These are phyloP conservation scores for Odontomyia ornata DNA, from an alignment of 2,888 invertebrate species.

Conservation along the genomic window DNA sequence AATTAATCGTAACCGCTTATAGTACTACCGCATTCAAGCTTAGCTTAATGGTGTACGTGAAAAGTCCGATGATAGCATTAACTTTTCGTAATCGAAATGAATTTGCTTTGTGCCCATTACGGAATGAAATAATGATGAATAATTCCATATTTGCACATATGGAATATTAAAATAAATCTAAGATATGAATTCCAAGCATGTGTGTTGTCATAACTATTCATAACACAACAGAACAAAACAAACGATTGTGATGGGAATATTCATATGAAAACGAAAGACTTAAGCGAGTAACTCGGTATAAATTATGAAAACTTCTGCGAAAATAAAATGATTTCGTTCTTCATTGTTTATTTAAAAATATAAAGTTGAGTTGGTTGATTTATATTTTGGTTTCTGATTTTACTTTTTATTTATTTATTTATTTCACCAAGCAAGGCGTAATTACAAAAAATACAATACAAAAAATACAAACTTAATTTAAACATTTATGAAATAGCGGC, in stretches of 20 bases:
- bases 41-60: neutral
- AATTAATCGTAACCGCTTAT: too few relatives aligned
- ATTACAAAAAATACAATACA: too few relatives aligned
- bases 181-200: neutral
- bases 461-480: too few relatives aligned
- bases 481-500: too few relatives aligned
- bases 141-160: neutral
- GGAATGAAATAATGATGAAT: neutral
- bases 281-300: conserved; percentile 17
- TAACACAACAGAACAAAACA: neutral
- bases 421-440: too few relatives aligned
- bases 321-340: too few relatives aligned
- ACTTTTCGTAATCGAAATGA: conserved; percentile 2
- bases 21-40: neutral
- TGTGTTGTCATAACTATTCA: neutral
- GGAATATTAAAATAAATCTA: neutral
- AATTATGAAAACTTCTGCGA: too few relatives aligned
- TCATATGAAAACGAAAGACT: conserved; percentile 18
- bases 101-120: conserved; percentile 21
- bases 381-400: too few relatives aligned
- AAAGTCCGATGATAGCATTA: neutral
- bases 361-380: too few relatives aligned
- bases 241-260: neutral
- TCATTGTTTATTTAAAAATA: too few relatives aligned
- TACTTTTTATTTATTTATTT: too few relatives aligned